These are phyloP conservation scores for Crotalus viridis DNA, from an alignment of 2,113 vertebrate species.

Conservation along the genomic window DNA sequence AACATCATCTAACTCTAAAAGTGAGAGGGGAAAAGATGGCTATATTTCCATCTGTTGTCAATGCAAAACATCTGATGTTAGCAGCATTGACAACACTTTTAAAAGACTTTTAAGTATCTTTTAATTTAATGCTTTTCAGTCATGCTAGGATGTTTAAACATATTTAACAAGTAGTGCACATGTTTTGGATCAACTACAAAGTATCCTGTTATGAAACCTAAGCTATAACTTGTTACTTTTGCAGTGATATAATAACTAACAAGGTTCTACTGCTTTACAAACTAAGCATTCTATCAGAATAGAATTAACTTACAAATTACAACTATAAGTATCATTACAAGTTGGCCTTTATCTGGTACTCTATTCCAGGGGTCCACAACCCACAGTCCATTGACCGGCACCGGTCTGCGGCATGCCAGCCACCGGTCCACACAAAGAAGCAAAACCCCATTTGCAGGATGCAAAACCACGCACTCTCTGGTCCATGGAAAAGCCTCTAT, in stretches of 20 bases:
- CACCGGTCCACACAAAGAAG: too few species aligned
- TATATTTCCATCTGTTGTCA: too few species aligned
- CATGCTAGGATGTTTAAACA: constrained; percentile 59
- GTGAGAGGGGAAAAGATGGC: too few species aligned
- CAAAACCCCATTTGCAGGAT: too few species aligned
- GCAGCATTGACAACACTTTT: constrained; percentile 29
- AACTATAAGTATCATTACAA: constrained; percentile 55
- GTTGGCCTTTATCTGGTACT: constrained; percentile 48
- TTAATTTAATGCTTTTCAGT: constrained; percentile 15
- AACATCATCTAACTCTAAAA: too few species aligned
- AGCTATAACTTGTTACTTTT: constrained; percentile 60
- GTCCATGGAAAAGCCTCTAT: too few species aligned
- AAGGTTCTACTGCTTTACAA: constrained; percentile 59
- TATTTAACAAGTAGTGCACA: constrained; percentile 44
- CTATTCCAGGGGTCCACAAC: not conserved
- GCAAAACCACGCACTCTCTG: too few species aligned
- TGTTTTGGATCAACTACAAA: constrained; percentile 62
- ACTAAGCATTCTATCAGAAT: constrained; percentile 60
- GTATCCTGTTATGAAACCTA: constrained; percentile 61
- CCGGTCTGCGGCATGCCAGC: too few species aligned
- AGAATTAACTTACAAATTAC: constrained; percentile 63
- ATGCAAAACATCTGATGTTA: too few species aligned
- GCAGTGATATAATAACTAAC: constrained; percentile 61
- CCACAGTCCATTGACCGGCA: too few species aligned
- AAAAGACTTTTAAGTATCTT: constrained; percentile 22